Evolutionary conservation across 2,797 vertebrate species (phyloP), one percentile per base, ranked within the genome.

Genomic region (Gallirallus australis): DNA sequence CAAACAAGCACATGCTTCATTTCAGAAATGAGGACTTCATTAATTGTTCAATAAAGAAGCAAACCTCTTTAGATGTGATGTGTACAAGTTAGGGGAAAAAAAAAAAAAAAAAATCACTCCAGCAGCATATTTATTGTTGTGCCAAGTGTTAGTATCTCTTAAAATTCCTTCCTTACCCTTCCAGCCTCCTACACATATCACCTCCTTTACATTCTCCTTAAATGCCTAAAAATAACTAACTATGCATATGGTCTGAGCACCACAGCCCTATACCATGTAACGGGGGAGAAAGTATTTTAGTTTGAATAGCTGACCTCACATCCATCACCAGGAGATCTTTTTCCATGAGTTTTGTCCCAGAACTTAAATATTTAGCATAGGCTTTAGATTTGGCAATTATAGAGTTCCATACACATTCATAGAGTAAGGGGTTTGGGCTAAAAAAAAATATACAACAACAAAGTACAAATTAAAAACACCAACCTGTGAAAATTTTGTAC

Each of bases 171-270:
- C 70, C 66, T 69, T 93, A 91, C 77, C 39, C 93, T 96, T 96
- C 94, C 63, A 90, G 24, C 86, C 94, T 96, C 94, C 95, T 93
- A 97, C 95, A 93, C 82, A 76, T 80, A 92, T 94, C 92, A 94
- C 94, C 93, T 97, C 94, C 93, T 95, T 95, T 97, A 97, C 87
- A 79, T 96, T 96, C 94, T 93, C 91, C 39, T 92, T 88, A 96
- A 94, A 91, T 53, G 92, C 47, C 92, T 96, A 97, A 93, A 97
- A 95, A 97, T 96, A 97, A 82, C 95, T 80, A 93, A 70, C 84
- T 94, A 81, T 75, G 69, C 96, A 96, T 97, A 96, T 97, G 96
- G 95, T 96, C 94, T 93, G 92, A 96, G 96, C 82, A 94, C 96
- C 91, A 94, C 94, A 95, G 96, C 87, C 95, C 96, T 89, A 85